phyloP scores from a whole-genome alignment of 2,888 invertebrate species.

The Onchidella celtica region DNA sequence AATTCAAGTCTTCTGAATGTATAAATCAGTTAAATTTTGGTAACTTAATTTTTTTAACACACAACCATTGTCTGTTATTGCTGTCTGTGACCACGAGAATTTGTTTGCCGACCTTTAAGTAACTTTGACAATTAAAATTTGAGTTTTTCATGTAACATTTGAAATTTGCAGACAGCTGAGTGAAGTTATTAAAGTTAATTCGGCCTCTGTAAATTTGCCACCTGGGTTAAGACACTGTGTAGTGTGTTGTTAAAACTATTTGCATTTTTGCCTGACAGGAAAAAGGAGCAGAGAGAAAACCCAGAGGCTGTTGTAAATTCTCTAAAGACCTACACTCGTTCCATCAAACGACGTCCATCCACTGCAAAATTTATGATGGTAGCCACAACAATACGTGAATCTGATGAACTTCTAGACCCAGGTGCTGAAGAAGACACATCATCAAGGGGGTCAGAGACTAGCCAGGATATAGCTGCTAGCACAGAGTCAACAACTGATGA shows the following conservation, averaged over 20 bases:
- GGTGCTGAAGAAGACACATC: constrained; percentile 83
- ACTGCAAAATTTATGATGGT: constrained; percentile 59
- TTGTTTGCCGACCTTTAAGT: no score
- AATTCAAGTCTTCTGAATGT: no score
- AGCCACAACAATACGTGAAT: constrained; percentile 64
- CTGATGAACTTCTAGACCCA: constrained; percentile 65
- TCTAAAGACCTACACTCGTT: constrained; percentile 90
- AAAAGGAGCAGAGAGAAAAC: constrained; percentile 92
- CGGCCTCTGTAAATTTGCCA: no score
- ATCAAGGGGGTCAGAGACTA: constrained; percentile 28
- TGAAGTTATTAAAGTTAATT: no score
- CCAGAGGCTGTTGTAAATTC: constrained; percentile 95
- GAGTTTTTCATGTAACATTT: no score
- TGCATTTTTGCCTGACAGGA: constrained; percentile 59
- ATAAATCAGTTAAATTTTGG: no score
- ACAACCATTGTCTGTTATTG: no score
- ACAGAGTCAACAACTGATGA: neutral
- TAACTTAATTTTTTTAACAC: no score
- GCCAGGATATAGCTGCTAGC: neutral
- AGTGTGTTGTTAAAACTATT: neutral
- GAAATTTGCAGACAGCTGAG: no score
- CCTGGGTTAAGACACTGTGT: no score
- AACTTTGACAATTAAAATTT: no score
- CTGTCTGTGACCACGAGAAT: no score
- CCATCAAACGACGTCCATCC: constrained; percentile 67